Conservation (phyloP, 1,140 invertebrate genomes). For the Pseudomyrmex flavicornis region DNA sequence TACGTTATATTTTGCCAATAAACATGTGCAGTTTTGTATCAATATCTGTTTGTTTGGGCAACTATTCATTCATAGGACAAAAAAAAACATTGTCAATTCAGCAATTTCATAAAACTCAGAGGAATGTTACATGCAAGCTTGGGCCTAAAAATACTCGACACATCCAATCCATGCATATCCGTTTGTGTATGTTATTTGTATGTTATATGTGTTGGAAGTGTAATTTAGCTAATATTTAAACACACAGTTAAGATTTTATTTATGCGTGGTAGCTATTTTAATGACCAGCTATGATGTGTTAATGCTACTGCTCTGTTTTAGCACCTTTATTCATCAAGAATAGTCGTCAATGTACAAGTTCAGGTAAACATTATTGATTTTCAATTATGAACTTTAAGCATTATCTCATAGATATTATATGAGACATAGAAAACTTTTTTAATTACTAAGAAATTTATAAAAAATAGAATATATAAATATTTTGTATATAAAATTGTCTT, state of each 20-base stretch:
- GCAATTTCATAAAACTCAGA: slow-evolving; percentile 49
- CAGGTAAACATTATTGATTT: slow-evolving; percentile 20
- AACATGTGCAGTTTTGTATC: slow-evolving; percentile 31
- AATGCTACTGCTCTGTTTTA: slow-evolving; percentile 20
- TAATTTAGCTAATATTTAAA: slow-evolving; percentile 40
- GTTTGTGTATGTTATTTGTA: slow-evolving; percentile 27
- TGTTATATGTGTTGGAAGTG: slow-evolving; percentile 22
- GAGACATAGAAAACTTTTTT: slow-evolving; percentile 21
- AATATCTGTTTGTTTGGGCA: slow-evolving; percentile 43
- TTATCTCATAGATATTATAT: slow-evolving; percentile 2
- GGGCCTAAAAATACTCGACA: slow-evolving; percentile 45
- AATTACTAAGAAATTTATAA: background rate
- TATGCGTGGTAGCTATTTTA: slow-evolving; percentile 34
- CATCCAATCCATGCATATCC: slow-evolving; percentile 55
- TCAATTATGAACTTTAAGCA: background rate
- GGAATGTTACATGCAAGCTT: slow-evolving; percentile 49
- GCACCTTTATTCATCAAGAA: slow-evolving; percentile 33
- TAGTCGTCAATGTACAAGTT: slow-evolving; percentile 33
- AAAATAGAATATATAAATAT: slow-evolving; percentile 6
- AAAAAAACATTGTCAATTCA: slow-evolving; percentile 45
- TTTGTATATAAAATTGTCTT: slow-evolving; percentile 8
- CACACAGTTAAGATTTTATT: slow-evolving; percentile 42
- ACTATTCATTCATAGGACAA: slow-evolving; percentile 48
- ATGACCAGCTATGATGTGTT: slow-evolving; percentile 31
- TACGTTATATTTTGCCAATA: slow-evolving; percentile 24